These are phyloP conservation scores for Rhagium mordax DNA, from an alignment of 2,888 invertebrate species.

Conservation along the genomic window DNA sequence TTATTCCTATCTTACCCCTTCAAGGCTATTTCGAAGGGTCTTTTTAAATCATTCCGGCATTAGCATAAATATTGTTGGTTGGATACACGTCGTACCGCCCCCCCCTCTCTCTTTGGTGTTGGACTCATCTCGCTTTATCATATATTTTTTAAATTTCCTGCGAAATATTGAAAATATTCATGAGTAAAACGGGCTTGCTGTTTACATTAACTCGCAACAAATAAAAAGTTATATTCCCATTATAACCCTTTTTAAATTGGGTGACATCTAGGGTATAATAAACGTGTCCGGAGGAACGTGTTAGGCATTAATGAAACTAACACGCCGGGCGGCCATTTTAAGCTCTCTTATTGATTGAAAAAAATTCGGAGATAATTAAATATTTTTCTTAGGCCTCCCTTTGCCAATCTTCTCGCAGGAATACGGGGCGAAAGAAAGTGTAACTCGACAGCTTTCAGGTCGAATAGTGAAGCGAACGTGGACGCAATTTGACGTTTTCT, in stretches of 20 bases:
- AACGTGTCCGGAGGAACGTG: neutral
- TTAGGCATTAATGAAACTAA: neutral
- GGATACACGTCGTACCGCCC: conserved; percentile 21
- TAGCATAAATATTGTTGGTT: conserved; percentile 41
- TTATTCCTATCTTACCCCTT: conserved; percentile 41
- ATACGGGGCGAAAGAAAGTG: too few relatives aligned
- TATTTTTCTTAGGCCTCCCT: neutral
- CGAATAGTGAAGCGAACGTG: too few relatives aligned
- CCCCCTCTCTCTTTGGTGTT: conserved; percentile 10
- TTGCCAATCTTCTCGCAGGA: too few relatives aligned
- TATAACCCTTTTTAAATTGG: neutral
- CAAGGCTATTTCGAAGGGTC: conserved; percentile 21
- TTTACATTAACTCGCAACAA: neutral
- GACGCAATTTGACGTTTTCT: too few relatives aligned
- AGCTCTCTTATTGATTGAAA: neutral
- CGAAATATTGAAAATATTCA: conserved; percentile 2
- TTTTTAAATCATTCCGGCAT: conserved; percentile 36
- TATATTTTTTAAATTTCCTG: conserved; percentile 1
- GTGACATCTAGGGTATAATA: neutral
- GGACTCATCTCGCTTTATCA: neutral
- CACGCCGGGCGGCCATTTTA: neutral
- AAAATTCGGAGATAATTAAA: neutral
- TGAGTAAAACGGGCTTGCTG: neutral
- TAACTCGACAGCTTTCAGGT: too few relatives aligned
- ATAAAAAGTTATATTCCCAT: neutral